Evolutionary conservation across 2,888 invertebrate species (phyloP), one percentile per base, ranked within the genome.

Genomic region (Asteroscopus sphinx): DNA sequence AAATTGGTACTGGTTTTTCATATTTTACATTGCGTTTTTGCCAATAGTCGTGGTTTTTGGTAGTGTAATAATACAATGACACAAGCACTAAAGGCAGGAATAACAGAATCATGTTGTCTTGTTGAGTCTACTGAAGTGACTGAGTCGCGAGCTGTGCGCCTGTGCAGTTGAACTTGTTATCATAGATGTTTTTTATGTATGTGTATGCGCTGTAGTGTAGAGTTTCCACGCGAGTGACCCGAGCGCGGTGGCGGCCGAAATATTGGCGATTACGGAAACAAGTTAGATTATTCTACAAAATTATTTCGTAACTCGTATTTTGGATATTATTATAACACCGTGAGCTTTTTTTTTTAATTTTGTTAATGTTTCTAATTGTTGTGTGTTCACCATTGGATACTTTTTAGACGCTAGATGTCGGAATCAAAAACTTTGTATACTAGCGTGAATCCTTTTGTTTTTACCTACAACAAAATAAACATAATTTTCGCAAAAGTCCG

Each of bases 31-130:
- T 83, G 42, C 88, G 79, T 55, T 85, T 84, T 1, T 62, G 47
- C 90, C 90, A 90, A 54, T 91, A 91, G 39, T 78, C 64, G 41
- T 85, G 81, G 40, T 86, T 89, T 46, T 70, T 79, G 4, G 86
- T 88, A 2, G 68, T 36, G 56, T 88, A 90, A 3, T 80, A 71
- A 55, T 88, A 89, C 6, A 85, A 6, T 0, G 73, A 45, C 6
- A 78, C 42, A 4, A 77, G 46, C 25, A 80, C 11, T 0, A 82
- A 5, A 6, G 77, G 46, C 6, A 77, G 47, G 25, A 79, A 21
- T 3, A 76, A 40, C 5, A 76, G 47, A 33, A 79, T 40, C 82
- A 81, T 83, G 59, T 54, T 77, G 40, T 12, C 33, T 8, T 25
- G 30, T 48, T 39, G 37, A 37, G 7, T 13, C 17, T 11, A n/a